These are phyloP conservation scores for Oryctes rhinoceros DNA, from an alignment of 1,140 invertebrate species.

Conservation along the genomic window DNA sequence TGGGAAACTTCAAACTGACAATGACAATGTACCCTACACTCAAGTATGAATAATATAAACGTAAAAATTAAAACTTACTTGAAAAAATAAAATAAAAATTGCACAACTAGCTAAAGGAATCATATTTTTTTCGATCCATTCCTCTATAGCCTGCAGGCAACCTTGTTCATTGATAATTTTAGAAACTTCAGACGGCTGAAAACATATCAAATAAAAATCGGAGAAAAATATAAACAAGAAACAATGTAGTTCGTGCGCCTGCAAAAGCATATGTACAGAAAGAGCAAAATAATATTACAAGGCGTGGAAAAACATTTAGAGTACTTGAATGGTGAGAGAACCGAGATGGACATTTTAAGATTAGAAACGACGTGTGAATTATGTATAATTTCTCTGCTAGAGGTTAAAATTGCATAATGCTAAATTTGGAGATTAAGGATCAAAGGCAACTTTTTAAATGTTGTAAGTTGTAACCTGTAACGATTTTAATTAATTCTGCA, in stretches of 20 bases:
- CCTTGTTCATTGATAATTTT: conserved; percentile 93
- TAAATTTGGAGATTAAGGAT: no score
- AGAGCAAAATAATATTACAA: background rate
- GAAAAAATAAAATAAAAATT: conserved; percentile 86
- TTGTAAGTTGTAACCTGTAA: no score
- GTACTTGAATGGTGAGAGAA: no score
- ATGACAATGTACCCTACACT: background rate
- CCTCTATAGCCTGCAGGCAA: conserved; percentile 90
- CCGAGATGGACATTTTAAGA: no score
- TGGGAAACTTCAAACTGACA: background rate
- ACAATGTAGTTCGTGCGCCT: background rate
- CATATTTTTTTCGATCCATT: conserved; percentile 94
- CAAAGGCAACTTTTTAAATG: no score
- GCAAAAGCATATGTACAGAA: background rate
- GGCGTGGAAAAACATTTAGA: no score
- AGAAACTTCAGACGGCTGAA: conserved; percentile 74
- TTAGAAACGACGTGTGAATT: no score
- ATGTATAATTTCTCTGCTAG: no score
- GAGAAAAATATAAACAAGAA: conserved; percentile 20
- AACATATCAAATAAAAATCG: conserved; percentile 38
- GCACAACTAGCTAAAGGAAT: conserved; percentile 87
- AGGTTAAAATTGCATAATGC: no score
- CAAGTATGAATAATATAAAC: conserved; percentile 46
- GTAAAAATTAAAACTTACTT: conserved; percentile 73
- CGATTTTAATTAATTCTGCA: no score